Conservation (phyloP, 2,888 invertebrate species). For the Himalopsyche kuldschensis region DNA sequence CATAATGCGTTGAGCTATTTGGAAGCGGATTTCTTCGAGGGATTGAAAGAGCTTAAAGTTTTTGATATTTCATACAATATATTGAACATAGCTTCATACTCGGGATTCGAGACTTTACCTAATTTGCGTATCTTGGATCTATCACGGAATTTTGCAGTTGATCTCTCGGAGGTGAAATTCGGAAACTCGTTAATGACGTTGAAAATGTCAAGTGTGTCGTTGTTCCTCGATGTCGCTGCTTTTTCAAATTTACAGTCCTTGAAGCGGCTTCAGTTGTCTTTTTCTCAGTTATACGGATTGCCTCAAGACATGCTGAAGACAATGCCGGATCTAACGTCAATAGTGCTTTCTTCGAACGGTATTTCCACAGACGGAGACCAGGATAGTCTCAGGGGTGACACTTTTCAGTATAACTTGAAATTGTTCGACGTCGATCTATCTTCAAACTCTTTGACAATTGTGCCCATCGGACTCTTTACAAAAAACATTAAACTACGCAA, state of each 20-base stretch:
- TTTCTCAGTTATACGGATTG: background rate
- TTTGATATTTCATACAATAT: conserved; percentile 19
- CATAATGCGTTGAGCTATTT: background rate
- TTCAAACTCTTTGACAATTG: background rate
- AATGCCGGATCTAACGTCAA: background rate
- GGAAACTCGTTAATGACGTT: background rate
- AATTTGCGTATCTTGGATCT: conserved; percentile 13
- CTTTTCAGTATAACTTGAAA: background rate
- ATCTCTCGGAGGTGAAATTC: background rate
- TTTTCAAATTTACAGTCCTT: background rate
- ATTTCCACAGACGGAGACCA: background rate
- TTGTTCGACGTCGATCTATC: background rate
- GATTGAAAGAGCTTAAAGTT: background rate
- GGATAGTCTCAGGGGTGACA: background rate
- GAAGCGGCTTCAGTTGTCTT: background rate
- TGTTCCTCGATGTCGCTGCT: background rate
- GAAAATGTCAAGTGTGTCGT: background rate
- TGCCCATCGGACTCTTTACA: background rate
- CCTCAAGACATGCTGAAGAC: background rate
- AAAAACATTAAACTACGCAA: background rate
- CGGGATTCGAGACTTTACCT: background rate
- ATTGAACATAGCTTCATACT: background rate
- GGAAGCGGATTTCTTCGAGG: background rate
- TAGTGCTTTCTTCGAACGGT: background rate
- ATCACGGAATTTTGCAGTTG: background rate